These are phyloP conservation scores for Stegana nigrithorax DNA, from an alignment of 2,888 invertebrate species.

Conservation along the genomic window DNA sequence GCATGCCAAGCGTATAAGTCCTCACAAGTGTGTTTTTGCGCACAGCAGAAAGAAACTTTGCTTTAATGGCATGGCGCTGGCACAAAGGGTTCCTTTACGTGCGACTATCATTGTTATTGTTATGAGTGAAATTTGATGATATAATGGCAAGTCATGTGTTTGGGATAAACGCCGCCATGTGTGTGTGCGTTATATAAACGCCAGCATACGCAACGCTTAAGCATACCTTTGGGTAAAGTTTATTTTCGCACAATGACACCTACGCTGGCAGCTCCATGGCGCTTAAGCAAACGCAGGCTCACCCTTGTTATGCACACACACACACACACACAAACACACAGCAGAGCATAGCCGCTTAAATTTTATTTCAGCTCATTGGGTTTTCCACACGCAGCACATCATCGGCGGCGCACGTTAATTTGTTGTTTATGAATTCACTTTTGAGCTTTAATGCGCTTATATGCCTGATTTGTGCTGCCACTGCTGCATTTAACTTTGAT, in stretches of 20 bases:
- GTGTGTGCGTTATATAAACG: constrained; percentile 11
- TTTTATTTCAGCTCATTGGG: not conserved
- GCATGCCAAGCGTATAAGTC: too few species aligned
- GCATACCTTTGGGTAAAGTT: constrained; percentile 22
- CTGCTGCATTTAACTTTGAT: not conserved
- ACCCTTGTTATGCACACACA: not conserved
- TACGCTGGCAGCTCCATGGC: too few species aligned
- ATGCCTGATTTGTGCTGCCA: too few species aligned
- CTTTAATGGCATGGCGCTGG: constrained; percentile 25
- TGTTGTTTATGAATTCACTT: constrained; percentile 10
- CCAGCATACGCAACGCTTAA: not conserved
- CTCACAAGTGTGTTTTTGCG: constrained; percentile 10
- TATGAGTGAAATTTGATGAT: constrained; percentile 59
- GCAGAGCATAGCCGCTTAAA: too few species aligned
- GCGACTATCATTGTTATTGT: constrained; percentile 59
- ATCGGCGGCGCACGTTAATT: not conserved
- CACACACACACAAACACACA: too few species aligned
- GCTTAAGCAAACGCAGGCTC: not conserved
- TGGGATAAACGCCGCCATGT: constrained; percentile 31
- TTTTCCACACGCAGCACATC: not conserved
- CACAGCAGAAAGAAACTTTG: too few species aligned
- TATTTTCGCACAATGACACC: constrained; percentile 2
- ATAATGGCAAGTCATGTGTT: too few species aligned
- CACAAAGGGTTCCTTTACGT: constrained; percentile 53
- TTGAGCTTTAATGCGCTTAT: too few species aligned